Conservation (phyloP, 2,113 vertebrate genomes). For the Geococcyx californianus region DNA sequence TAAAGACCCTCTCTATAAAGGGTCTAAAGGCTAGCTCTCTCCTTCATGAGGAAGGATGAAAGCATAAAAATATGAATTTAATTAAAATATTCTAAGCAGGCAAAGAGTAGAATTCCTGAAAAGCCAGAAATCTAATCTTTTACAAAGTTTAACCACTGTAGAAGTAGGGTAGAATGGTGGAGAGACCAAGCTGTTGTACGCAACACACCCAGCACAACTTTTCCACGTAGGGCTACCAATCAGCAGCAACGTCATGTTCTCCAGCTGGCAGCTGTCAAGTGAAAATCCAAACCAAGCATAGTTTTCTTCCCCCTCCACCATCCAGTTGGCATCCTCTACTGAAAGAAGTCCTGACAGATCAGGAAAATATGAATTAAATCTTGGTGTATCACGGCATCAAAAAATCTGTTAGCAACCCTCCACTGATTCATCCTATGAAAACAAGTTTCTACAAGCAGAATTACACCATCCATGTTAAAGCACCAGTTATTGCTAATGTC, state of each 20-base stretch:
- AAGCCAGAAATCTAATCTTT: neutral
- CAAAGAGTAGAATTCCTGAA: neutral
- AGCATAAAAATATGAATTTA: neutral
- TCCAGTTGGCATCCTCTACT: constrained; percentile 72
- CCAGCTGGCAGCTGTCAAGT: constrained; percentile 53
- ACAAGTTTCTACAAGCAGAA: neutral
- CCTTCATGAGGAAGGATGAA: neutral
- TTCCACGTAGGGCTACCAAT: constrained; percentile 78
- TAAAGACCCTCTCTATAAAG: neutral
- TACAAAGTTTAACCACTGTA: neutral
- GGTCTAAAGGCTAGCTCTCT: neutral
- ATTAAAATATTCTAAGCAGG: neutral
- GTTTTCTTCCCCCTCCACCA: constrained; percentile 69
- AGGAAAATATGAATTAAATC: neutral
- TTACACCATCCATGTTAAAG: neutral
- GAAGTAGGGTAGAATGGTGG: neutral
- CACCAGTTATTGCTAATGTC: neutral
- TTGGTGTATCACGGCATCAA: neutral
- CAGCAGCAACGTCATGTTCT: constrained; percentile 64
- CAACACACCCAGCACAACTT: constrained; percentile 54
- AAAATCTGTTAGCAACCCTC: neutral
- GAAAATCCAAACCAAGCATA: constrained; percentile 80
- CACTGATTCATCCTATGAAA: neutral
- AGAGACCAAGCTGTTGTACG: neutral
- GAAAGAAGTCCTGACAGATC: constrained; percentile 57